Conservation (phyloP, 2,113 vertebrate species). For the Callorhinus ursinus region DNA sequence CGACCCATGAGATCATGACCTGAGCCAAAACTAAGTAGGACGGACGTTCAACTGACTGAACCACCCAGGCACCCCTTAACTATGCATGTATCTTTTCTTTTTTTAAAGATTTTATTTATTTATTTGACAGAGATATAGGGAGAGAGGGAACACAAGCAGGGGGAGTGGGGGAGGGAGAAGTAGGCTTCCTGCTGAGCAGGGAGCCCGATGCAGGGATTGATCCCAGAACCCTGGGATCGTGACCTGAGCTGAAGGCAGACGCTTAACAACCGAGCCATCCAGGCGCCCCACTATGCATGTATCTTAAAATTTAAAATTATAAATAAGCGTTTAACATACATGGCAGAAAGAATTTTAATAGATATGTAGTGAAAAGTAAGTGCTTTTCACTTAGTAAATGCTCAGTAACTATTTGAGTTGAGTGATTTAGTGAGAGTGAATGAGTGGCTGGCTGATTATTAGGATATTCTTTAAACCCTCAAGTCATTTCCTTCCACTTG, state of each 20-base stretch:
- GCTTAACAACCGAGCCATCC: background rate
- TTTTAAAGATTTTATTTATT: no score
- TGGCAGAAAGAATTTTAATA: background rate
- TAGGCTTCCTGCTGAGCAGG: no score
- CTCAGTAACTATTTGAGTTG: background rate
- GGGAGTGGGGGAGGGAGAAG: no score
- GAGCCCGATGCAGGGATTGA: background rate
- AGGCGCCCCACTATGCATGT: background rate
- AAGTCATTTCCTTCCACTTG: background rate
- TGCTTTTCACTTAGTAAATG: background rate
- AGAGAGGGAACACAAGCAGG: no score
- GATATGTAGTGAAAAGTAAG: background rate
- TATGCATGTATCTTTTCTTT: background rate
- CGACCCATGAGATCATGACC: background rate
- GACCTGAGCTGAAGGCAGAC: background rate
- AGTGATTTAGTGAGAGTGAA: conserved; percentile 24
- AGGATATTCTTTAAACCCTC: background rate
- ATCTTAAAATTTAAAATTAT: conserved; percentile 15
- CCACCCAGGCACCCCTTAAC: background rate
- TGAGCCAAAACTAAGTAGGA: background rate
- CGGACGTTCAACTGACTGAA: no score
- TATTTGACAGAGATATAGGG: no score
- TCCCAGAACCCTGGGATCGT: background rate
- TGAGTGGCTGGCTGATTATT: background rate
- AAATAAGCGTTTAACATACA: background rate